A percentile compares a stretch with the other conserved stretches of the same genome.
phyloP scores from a whole-genome alignment of 2,888 invertebrate genomes.

The Epinotia ramella region DNA sequence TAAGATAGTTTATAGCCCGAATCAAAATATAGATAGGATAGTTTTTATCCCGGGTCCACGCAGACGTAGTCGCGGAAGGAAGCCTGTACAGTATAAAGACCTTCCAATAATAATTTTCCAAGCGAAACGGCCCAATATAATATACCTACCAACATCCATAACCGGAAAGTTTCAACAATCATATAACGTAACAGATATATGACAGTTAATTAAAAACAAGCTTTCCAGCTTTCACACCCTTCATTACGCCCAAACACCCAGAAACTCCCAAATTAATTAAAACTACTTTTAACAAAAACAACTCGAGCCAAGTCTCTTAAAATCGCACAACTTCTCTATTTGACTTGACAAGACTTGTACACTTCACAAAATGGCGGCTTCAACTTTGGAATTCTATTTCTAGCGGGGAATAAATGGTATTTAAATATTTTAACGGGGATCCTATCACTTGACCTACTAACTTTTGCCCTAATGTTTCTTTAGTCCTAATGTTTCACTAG shows the following conservation, averaged over 20 bases:
- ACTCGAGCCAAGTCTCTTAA: conserved; percentile 20
- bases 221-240: conserved; percentile 17
- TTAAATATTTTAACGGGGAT: neutral
- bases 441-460: no score
- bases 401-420: neutral
- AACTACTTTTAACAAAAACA: conserved; percentile 40
- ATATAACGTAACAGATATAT: conserved; percentile 2
- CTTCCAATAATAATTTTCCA: no score
- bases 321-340: conserved; percentile 28
- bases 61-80: no score
- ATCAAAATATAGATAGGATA: no score
- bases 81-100: no score
- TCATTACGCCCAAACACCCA: conserved; percentile 3
- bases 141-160: no score
- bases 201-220: conserved; percentile 22
- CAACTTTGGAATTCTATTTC: neutral
- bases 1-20: no score
- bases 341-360: conserved; percentile 17
- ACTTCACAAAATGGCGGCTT: conserved; percentile 17
- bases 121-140: no score
- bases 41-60: no score
- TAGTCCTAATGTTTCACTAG: no score
- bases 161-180: neutral
- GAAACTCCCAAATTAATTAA: conserved; percentile 39
- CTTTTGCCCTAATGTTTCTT: no score